Evolutionary conservation across 1,140 invertebrate species (phyloP).

Genomic region (Wiebesia pumilae): DNA sequence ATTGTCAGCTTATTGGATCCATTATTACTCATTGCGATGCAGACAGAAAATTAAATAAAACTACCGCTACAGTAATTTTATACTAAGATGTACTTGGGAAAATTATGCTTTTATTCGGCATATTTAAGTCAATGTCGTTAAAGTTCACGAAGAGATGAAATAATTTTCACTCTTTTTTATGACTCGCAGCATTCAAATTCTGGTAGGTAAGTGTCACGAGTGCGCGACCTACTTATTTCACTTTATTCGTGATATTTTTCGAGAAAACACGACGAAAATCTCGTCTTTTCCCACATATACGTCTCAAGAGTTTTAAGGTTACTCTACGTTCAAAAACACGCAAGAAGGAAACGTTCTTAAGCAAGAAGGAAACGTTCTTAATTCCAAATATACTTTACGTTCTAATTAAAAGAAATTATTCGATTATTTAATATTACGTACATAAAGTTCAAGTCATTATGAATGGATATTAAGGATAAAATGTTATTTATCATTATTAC

Average conservation of each 20-base stretch:
- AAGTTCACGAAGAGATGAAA: background rate
- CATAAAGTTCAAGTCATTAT: background rate
- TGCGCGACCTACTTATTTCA: conserved; percentile 14
- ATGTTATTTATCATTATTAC: background rate
- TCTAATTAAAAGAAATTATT: background rate
- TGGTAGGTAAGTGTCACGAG: background rate
- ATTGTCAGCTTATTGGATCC: background rate
- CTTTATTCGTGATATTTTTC: conserved; percentile 32
- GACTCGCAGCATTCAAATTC: conserved; percentile 37
- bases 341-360: background rate
- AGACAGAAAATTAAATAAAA: background rate
- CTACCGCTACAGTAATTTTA: background rate
- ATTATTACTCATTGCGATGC: background rate
- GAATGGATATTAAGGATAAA: background rate
- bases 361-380: background rate
- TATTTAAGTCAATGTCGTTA: background rate
- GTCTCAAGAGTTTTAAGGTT: background rate
- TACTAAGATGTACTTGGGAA: background rate
- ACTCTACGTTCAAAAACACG: background rate
- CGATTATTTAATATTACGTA: background rate
- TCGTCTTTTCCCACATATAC: background rate
- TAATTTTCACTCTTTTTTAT: conserved; percentile 10
- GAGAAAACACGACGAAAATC: conserved; percentile 10
- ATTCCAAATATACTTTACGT: background rate
- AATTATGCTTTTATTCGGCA: background rate